Percentiles rank a stretch among this genome's conserved stretches.
Evolutionary conservation across 1,140 invertebrate genomes (phyloP).

Genomic region (Drosophila ironensis): DNA sequence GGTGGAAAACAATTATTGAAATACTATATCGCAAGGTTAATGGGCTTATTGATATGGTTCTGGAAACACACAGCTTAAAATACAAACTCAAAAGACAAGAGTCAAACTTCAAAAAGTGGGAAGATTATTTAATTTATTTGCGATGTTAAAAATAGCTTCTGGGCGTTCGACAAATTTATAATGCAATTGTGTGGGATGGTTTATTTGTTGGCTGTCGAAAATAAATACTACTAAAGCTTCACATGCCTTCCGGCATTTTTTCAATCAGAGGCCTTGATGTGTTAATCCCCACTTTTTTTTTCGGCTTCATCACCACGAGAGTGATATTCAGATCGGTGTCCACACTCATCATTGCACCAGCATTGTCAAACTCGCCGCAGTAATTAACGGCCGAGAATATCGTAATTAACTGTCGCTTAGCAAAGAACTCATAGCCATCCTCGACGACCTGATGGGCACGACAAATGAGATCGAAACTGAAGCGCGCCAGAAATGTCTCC

Average conservation of each 20-base stretch:
- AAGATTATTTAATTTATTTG: no score
- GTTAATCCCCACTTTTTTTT: slow-evolving; percentile 66
- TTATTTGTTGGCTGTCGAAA: no score
- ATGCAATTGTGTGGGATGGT: no score
- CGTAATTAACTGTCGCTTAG: slow-evolving; percentile 98
- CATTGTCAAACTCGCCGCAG: slow-evolving; percentile 98
- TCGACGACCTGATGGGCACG: slow-evolving; percentile 98
- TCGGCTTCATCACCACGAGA: slow-evolving; percentile 84
- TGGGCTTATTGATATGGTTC: no score
- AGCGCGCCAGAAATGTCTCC: slow-evolving; percentile 96
- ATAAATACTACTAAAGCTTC: no score
- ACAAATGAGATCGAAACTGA: slow-evolving; percentile 97
- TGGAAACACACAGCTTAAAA: no score
- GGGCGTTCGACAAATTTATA: no score
- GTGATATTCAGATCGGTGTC: slow-evolving; percentile 99
- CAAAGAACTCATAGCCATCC: slow-evolving; percentile 99
- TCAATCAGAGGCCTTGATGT: not conserved
- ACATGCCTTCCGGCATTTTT: slow-evolving; percentile 18
- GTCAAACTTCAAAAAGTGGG: no score
- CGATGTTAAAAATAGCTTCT: no score
- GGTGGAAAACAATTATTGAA: no score
- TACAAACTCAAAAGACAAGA: no score
- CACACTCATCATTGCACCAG: slow-evolving; percentile 98
- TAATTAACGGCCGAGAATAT: slow-evolving; percentile 87
- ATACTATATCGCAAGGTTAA: no score